phyloP scores from a whole-genome alignment of 2,797 vertebrate species.

The Megaceryle alcyon region DNA sequence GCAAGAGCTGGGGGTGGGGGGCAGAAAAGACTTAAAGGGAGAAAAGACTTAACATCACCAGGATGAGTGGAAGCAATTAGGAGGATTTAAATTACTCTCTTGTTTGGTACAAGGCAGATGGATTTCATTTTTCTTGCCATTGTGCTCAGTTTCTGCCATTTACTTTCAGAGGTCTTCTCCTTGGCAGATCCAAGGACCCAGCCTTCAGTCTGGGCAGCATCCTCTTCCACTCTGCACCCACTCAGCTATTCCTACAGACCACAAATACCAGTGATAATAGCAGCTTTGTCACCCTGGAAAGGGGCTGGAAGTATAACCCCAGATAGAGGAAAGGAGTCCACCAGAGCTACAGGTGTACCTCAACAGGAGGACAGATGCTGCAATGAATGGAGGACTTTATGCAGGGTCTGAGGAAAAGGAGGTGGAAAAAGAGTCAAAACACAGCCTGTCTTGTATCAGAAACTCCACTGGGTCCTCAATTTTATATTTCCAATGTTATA shows the following conservation, averaged over 20 bases:
- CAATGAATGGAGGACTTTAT: neutral
- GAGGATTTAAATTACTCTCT: constrained; percentile 60
- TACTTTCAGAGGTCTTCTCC: neutral
- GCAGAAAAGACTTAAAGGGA: constrained; percentile 58
- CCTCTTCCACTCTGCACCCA: neutral
- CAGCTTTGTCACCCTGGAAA: neutral
- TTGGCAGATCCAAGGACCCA: neutral
- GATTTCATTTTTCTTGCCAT: constrained; percentile 25
- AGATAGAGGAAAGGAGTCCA: neutral
- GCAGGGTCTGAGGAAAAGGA: neutral
- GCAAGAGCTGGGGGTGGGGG: constrained; percentile 47
- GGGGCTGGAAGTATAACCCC: neutral
- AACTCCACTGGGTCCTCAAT: neutral
- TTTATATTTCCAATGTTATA: neutral
- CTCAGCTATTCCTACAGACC: neutral
- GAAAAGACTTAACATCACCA: constrained; percentile 58
- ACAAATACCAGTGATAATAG: neutral
- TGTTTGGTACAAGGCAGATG: constrained; percentile 41
- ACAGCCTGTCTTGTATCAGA: neutral
- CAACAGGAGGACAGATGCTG: neutral
- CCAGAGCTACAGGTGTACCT: neutral
- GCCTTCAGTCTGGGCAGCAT: neutral
- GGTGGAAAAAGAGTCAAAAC: neutral
- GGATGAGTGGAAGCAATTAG: constrained; percentile 58
- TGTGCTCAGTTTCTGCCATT: neutral